These are phyloP conservation scores for Cyprinodon brontotheroides DNA, from an alignment of 2,113 vertebrate species.

Conservation along the genomic window DNA sequence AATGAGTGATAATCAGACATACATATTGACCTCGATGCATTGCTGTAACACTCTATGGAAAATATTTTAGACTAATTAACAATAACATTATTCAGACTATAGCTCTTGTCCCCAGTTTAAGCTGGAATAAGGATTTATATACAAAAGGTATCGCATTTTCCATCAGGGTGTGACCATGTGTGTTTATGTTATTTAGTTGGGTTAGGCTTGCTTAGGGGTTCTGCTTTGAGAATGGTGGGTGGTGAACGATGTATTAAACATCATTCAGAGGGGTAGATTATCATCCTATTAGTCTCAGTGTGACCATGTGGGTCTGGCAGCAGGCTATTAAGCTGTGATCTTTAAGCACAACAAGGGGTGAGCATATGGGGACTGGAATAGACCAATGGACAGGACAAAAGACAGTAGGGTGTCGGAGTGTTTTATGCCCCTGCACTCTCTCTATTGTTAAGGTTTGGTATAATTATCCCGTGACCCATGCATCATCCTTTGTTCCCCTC, in stretches of 20 bases:
- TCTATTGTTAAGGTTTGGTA: slow-evolving; percentile 63
- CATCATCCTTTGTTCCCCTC: slow-evolving; percentile 42
- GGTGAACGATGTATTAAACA: slow-evolving; percentile 60
- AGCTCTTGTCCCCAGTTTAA: slow-evolving; percentile 35
- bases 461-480: slow-evolving; percentile 47
- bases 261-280: slow-evolving; percentile 65
- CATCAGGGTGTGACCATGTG: not conserved
- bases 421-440: slow-evolving; percentile 36
- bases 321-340: slow-evolving; percentile 65
- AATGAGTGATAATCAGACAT: not conserved
- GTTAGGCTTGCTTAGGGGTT: not conserved
- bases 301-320: slow-evolving; percentile 39
- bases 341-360: slow-evolving; percentile 68
- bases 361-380: slow-evolving; percentile 75
- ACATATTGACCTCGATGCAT: too few species aligned
- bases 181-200: slow-evolving; percentile 1
- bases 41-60: not conserved
- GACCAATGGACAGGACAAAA: slow-evolving; percentile 67
- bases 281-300: slow-evolving; percentile 32
- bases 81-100: slow-evolving; percentile 12
- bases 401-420: slow-evolving; percentile 52
- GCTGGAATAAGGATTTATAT: slow-evolving; percentile 18
- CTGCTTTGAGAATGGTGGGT: slow-evolving; percentile 36
- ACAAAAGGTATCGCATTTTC: slow-evolving; percentile 2
- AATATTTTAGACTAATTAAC: not conserved